phyloP scores from a whole-genome alignment of 2,888 invertebrate species.

The Chydorus sphaericus region DNA sequence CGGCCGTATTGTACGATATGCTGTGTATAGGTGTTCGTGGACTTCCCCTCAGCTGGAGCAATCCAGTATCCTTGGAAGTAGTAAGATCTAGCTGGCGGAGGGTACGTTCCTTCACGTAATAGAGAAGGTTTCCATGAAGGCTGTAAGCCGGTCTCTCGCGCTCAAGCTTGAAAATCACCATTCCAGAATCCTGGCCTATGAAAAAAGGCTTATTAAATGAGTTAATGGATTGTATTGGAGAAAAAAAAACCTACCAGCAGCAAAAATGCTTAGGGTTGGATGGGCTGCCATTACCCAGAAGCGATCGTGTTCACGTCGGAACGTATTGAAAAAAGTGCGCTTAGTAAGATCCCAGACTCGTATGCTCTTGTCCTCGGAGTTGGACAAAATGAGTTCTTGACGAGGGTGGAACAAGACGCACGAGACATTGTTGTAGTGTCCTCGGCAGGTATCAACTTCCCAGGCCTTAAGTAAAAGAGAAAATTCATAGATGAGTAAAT shows the following conservation, averaged over 20 bases:
- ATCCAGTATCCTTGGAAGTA: conserved; percentile 77
- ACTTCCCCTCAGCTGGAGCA: conserved; percentile 80
- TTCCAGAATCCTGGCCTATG: conserved; percentile 94
- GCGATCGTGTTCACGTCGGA: conserved; percentile 86
- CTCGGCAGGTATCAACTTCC: conserved; percentile 99
- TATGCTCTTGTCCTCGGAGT: conserved; percentile 95
- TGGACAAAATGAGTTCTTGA: conserved; percentile 89
- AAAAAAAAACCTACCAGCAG: too few relatives aligned
- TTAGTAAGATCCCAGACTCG: conserved; percentile 98
- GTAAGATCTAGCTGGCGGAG: conserved; percentile 83
- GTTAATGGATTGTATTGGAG: too few relatives aligned
- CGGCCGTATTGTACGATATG: conserved; percentile 94
- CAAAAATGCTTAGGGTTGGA: conserved; percentile 88
- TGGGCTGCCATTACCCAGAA: conserved; percentile 96
- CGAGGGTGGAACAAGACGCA: conserved; percentile 94
- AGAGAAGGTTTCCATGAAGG: conserved; percentile 79
- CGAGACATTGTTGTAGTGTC: conserved; percentile 98
- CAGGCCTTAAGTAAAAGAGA: too few relatives aligned
- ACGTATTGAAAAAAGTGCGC: conserved; percentile 77
- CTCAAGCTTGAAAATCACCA: conserved; percentile 83
- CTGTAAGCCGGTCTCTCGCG: conserved; percentile 93
- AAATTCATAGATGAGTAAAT: too few relatives aligned
- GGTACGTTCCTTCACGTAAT: conserved; percentile 88
- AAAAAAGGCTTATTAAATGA: too few relatives aligned
- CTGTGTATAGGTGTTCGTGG: conserved; percentile 61